Conservation (phyloP, 2,113 vertebrate genomes). For the Chiloscyllium plagiosum region DNA sequence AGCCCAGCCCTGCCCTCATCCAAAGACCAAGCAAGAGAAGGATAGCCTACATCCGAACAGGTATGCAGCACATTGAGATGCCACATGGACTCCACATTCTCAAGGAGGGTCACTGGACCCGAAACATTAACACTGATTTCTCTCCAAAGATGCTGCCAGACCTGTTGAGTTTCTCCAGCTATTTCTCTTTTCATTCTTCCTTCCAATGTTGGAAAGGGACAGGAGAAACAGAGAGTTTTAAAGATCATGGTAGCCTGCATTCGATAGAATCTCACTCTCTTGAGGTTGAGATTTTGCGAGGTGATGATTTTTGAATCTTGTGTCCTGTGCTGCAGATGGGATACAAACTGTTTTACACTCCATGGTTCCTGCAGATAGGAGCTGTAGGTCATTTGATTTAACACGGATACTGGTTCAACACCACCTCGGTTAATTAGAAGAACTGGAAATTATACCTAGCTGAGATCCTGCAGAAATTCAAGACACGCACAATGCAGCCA, state of each 20-base stretch:
- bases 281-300: neutral
- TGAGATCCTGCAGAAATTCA: slow-evolving; percentile 30
- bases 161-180: too few relatives aligned
- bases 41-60: neutral
- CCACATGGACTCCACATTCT: neutral
- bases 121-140: too few relatives aligned
- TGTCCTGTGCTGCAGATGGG: neutral
- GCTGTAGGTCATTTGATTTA: neutral
- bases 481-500: slow-evolving; percentile 22
- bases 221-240: too few relatives aligned
- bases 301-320: neutral
- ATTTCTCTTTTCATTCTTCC: neutral
- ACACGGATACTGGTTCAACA: neutral
- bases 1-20: neutral
- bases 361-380: neutral
- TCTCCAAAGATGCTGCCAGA: too few relatives aligned
- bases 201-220: neutral
- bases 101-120: too few relatives aligned
- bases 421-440: neutral
- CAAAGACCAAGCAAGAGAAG: neutral
- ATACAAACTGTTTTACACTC: neutral
- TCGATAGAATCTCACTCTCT: neutral
- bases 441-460: slow-evolving; percentile 25
- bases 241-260: neutral
- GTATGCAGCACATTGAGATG: neutral